phyloP scores from a whole-genome alignment of 2,797 vertebrate species.

The Spinibarbus caldwelli region DNA sequence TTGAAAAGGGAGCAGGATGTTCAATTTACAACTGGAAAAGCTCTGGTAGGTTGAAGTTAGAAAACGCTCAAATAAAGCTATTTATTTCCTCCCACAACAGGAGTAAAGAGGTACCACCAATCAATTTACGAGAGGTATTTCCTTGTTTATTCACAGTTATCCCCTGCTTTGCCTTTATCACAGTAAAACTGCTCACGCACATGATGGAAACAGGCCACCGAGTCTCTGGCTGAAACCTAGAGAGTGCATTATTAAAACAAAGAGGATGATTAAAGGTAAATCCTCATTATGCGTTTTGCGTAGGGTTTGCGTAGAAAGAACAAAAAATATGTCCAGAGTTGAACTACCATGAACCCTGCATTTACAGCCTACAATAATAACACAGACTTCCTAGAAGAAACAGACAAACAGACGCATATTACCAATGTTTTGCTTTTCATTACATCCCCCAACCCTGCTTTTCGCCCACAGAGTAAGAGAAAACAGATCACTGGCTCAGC shows the following conservation, averaged over 20 bases:
- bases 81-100: conserved; percentile 23
- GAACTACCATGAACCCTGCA: conserved; percentile 65
- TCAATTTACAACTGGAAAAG: conserved; percentile 48
- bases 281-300: not conserved
- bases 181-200: conserved; percentile 51
- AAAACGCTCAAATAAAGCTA: conserved; percentile 22
- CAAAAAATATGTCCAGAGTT: conserved; percentile 54
- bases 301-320: conserved; percentile 53
- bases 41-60: conserved; percentile 18
- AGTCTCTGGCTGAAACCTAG: not conserved
- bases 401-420: conserved; percentile 72
- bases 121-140: conserved; percentile 29
- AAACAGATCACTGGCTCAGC: conserved; percentile 71
- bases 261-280: conserved; percentile 21
- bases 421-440: conserved; percentile 74
- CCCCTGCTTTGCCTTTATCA: conserved; percentile 23
- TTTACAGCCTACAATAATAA: conserved; percentile 70
- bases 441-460: conserved; percentile 66
- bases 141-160: conserved; percentile 24
- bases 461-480: conserved; percentile 69
- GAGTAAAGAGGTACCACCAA: conserved; percentile 39
- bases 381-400: conserved; percentile 69
- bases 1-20: conserved; percentile 34
- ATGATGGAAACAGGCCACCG: not conserved
- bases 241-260: not conserved